Conservation (phyloP, 2,888 invertebrate genomes). For the Hymenopus coronatus region DNA sequence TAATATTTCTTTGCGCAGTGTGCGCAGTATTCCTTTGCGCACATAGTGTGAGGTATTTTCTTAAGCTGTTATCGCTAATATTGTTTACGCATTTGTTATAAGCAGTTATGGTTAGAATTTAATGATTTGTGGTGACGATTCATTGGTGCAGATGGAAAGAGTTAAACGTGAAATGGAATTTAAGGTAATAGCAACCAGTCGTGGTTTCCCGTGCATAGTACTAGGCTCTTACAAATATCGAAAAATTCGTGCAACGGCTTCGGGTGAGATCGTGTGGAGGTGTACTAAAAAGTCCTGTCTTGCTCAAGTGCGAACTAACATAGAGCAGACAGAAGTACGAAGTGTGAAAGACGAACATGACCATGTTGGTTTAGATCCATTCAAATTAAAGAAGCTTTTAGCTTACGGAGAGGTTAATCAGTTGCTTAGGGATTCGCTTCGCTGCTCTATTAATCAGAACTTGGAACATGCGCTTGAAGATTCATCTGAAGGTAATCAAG, state of each 20-base stretch:
- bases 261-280: constrained; percentile 23
- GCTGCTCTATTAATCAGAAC: not conserved
- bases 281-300: constrained; percentile 27
- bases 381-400: not conserved
- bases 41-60: not conserved
- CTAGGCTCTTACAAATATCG: constrained; percentile 23
- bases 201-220: constrained; percentile 26
- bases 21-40: too few species aligned
- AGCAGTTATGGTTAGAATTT: not conserved
- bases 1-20: not conserved
- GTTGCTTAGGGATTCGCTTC: not conserved
- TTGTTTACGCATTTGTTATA: not conserved
- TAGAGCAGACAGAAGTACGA: not conserved
- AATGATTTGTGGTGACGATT: not conserved
- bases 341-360: constrained; percentile 10
- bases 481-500: not conserved
- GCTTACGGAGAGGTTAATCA: not conserved
- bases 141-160: not conserved
- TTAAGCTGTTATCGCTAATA: not conserved
- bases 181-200: constrained; percentile 3
- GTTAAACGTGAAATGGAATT: not conserved
- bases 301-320: constrained; percentile 18
- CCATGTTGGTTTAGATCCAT: constrained; percentile 5
- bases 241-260: constrained; percentile 13
- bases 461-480: not conserved